Evolutionary conservation across 2,797 vertebrate species (phyloP).

Genomic region (Gephyroberyx darwinii): DNA sequence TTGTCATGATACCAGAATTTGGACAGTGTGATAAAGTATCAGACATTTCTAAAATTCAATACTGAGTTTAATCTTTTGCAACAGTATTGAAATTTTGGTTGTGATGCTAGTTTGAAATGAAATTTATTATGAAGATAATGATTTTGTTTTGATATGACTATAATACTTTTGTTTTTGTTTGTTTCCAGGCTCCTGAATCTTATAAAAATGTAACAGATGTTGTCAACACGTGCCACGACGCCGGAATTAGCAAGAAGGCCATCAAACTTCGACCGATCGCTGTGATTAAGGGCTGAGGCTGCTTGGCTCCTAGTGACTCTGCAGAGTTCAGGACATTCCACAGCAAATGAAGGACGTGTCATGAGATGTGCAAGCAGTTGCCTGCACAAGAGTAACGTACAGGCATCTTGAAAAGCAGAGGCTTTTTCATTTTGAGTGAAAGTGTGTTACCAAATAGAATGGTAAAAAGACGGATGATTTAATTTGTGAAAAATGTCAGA

Average conservation of each 20-base stretch:
- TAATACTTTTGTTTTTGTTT: not conserved
- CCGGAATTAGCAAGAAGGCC: slow-evolving; percentile 97
- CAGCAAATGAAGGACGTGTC: not conserved
- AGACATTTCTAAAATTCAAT: too few species aligned
- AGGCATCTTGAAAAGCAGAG: not conserved
- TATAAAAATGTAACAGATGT: slow-evolving; percentile 98
- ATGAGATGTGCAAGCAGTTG: not conserved
- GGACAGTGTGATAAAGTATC: not conserved
- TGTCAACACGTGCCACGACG: slow-evolving; percentile 95
- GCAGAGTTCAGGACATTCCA: slow-evolving; percentile 11
- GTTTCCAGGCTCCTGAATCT: slow-evolving; percentile 92
- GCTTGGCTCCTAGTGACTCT: not conserved
- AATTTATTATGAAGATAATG: too few species aligned
- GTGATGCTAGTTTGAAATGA: too few species aligned
- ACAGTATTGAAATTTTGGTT: too few species aligned
- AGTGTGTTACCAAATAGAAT: not conserved
- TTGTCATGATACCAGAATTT: too few species aligned
- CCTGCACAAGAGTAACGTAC: not conserved
- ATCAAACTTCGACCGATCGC: slow-evolving; percentile 97
- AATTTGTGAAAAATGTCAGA: slow-evolving; percentile 10
- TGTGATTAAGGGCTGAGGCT: slow-evolving; percentile 93
- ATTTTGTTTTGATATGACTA: too few species aligned
- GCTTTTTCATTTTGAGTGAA: not conserved
- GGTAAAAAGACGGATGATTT: not conserved
- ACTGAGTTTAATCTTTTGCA: too few species aligned